Percentiles rank a stretch among this genome's conserved stretches.
These are phyloP conservation scores for Lepidurus arcticus DNA, from an alignment of 1,140 invertebrate species.

Conservation along the genomic window DNA sequence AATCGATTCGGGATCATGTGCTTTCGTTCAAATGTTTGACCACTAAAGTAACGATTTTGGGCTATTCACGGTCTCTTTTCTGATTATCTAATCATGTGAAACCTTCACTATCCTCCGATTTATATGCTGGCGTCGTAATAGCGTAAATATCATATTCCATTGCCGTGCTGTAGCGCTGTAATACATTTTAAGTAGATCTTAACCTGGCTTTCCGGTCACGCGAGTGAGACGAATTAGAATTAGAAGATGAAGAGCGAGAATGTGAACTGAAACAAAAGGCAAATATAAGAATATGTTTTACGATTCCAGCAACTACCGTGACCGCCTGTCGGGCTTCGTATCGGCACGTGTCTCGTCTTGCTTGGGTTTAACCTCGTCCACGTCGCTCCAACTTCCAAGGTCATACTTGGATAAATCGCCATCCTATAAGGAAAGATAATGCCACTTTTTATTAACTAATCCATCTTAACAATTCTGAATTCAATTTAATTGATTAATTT, in stretches of 20 bases:
- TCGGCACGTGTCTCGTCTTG: conserved; percentile 28
- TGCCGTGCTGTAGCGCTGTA: too few relatives aligned
- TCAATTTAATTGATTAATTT: too few relatives aligned
- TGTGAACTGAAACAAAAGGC: conserved; percentile 23
- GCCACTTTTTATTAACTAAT: too few relatives aligned
- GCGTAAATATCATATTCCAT: too few relatives aligned
- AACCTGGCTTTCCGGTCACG: neutral
- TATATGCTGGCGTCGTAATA: too few relatives aligned
- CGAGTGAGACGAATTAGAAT: conserved; percentile 29
- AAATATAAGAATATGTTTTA: neutral
- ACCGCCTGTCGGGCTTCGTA: neutral
- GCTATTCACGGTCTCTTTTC: too few relatives aligned
- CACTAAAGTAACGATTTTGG: too few relatives aligned
- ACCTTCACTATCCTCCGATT: too few relatives aligned
- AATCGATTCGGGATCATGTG: too few relatives aligned
- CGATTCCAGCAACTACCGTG: conserved; percentile 14
- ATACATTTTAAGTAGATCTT: neutral
- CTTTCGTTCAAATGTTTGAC: too few relatives aligned
- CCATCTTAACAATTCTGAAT: too few relatives aligned
- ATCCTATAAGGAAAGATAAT: conserved; percentile 51
- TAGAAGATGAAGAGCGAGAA: conserved; percentile 20
- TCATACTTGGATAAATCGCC: conserved; percentile 77
- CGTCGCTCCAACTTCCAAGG: conserved; percentile 63
- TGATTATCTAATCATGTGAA: too few relatives aligned
- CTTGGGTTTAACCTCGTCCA: conserved; percentile 42